Conservation (phyloP, 2,888 invertebrate genomes). For the Calephelis perditalis region DNA sequence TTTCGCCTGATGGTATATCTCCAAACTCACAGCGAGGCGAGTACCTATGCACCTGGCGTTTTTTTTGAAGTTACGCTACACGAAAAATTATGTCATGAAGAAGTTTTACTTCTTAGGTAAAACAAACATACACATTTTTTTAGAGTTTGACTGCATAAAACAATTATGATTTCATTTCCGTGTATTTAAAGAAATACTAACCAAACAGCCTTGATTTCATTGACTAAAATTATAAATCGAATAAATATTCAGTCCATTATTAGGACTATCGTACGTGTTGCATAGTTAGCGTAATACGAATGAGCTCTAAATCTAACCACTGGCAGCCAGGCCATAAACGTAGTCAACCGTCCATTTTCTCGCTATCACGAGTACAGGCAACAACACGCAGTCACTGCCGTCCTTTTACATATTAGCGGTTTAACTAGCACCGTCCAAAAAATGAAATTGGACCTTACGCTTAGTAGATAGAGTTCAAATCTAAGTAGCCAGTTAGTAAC, state of each 20-base stretch:
- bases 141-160: no score
- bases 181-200: no score
- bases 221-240: neutral
- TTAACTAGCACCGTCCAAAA: conserved; percentile 26
- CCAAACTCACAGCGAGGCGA: no score
- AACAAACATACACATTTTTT: no score
- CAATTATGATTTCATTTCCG: neutral
- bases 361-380: conserved; percentile 65
- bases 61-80: no score
- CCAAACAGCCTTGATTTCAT: neutral
- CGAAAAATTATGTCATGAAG: no score
- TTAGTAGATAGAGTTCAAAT: conserved; percentile 27
- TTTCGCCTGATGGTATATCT: no score
- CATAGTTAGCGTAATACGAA: conserved; percentile 60
- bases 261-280: conserved; percentile 51
- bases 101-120: no score
- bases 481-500: conserved; percentile 15
- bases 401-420: conserved; percentile 26
- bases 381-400: conserved; percentile 59
- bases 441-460: conserved; percentile 21
- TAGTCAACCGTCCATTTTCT: conserved; percentile 76
- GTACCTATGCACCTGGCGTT: no score
- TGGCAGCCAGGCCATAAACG: conserved; percentile 70
- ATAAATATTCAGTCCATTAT: conserved; percentile 1
- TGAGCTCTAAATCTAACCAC: conserved; percentile 62